Evolutionary conservation across 2,113 vertebrate genomes (phyloP).

Genomic region (Oncorhynchus gorbuscha): DNA sequence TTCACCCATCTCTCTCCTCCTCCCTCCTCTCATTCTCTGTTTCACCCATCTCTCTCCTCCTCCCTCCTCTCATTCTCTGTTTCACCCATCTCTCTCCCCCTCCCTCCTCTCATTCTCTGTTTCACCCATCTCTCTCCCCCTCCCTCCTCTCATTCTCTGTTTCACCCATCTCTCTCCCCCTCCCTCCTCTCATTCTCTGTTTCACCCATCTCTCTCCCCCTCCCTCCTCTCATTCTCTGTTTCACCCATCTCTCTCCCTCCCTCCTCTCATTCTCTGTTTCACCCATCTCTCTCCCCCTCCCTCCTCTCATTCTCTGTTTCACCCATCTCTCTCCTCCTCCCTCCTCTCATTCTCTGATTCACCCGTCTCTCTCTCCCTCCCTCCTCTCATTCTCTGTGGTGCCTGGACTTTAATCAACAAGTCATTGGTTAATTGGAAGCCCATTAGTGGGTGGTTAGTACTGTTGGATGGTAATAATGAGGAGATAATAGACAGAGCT

Average conservation of each 20-base stretch:
- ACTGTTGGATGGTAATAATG: conserved; percentile 57
- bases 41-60: conserved; percentile 30
- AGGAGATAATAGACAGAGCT: conserved; percentile 53
- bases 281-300: conserved; percentile 31
- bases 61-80: conserved; percentile 22
- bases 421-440: conserved; percentile 59
- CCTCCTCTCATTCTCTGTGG: conserved; percentile 19
- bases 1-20: too few species aligned
- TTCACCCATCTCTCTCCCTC: too few species aligned
- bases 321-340: too few species aligned
- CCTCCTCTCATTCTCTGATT: too few species aligned
- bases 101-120: too few species aligned
- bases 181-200: neutral
- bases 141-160: conserved; percentile 22
- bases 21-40: neutral
- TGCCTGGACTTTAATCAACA: conserved; percentile 57
- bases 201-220: conserved; percentile 22
- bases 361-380: conserved; percentile 23
- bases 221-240: conserved; percentile 21
- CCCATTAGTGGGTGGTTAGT: conserved; percentile 60
- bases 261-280: conserved; percentile 1
- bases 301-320: conserved; percentile 15
- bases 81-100: too few species aligned
- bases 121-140: conserved; percentile 37
- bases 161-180: too few species aligned